Percentiles rank a stretch among this genome's conserved stretches.
Conservation (phyloP, 2,113 vertebrate species). For the Mustelus asterias region DNA sequence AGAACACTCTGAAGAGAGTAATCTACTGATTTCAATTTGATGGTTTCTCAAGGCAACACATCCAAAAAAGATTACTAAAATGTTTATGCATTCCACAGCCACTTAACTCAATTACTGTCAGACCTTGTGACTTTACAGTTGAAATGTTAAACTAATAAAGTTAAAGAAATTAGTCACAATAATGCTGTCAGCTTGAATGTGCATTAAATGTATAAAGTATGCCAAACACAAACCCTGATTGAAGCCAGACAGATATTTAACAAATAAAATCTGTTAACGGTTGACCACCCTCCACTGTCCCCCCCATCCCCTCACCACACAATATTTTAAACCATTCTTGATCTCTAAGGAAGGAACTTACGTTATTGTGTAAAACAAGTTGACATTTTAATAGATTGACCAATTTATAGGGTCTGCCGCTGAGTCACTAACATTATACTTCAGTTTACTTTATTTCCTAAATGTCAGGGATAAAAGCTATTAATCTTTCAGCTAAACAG, state of each 20-base stretch:
- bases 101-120: not conserved
- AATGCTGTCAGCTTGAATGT: conserved; percentile 10
- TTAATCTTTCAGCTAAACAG: not conserved
- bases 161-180: conserved; percentile 1
- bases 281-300: not conserved
- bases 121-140: conserved; percentile 13
- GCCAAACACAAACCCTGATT: not conserved
- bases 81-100: not conserved
- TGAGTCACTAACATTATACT: not conserved
- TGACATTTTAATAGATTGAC: conserved; percentile 5
- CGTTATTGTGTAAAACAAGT: not conserved
- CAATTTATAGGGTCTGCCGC: not conserved
- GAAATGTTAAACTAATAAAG: conserved; percentile 25
- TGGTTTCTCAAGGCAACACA: not conserved
- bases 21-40: not conserved
- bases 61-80: not conserved
- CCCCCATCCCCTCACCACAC: not conserved
- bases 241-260: not conserved
- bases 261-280: not conserved
- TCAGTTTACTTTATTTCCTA: not conserved
- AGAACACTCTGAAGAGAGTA: not conserved
- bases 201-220: conserved; percentile 1
- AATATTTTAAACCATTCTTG: not conserved
- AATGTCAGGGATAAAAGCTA: not conserved
- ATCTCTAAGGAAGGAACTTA: not conserved